Conservation (phyloP, 2,888 invertebrate genomes). For the Campoletis raptor region DNA sequence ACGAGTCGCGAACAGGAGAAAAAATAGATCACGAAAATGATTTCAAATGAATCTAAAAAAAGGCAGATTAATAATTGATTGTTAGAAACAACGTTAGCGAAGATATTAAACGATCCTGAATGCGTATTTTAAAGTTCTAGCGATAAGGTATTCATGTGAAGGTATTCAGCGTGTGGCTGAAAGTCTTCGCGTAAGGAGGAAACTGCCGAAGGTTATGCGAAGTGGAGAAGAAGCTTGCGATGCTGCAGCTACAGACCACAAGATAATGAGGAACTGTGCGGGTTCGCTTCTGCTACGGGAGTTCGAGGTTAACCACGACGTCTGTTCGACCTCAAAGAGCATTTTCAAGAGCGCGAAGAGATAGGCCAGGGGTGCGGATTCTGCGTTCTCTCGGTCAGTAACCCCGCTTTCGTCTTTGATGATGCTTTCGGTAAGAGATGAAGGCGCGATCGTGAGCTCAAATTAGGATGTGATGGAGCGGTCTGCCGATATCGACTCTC, state of each 20-base stretch:
- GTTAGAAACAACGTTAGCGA: too few species aligned
- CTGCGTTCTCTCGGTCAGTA: conserved; percentile 51
- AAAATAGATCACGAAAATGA: too few species aligned
- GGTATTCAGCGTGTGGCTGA: not conserved
- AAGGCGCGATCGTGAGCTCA: conserved; percentile 49
- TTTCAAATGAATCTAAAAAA: too few species aligned
- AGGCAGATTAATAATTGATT: too few species aligned
- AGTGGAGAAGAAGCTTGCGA: conserved; percentile 52
- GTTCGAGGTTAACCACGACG: conserved; percentile 68
- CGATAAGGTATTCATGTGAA: not conserved
- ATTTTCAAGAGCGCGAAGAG: conserved; percentile 48
- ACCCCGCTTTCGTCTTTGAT: conserved; percentile 37
- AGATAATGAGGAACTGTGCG: conserved; percentile 65
- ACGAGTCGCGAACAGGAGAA: too few species aligned
- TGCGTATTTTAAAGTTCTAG: not conserved
- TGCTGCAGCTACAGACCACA: conserved; percentile 56
- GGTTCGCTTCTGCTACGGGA: conserved; percentile 52
- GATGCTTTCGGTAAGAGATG: conserved; percentile 45
- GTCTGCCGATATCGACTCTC: conserved; percentile 45
- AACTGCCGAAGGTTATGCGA: conserved; percentile 26
- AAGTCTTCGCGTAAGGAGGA: conserved; percentile 40
- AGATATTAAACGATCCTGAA: not conserved
- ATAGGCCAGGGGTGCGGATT: conserved; percentile 14
- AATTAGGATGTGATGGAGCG: conserved; percentile 61
- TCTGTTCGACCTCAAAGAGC: conserved; percentile 68